A percentile compares a stretch with the other conserved stretches of the same genome.
These are phyloP conservation scores for Ailuropoda melanoleuca DNA, from an alignment of 2,113 vertebrate genomes.

Conservation along the genomic window DNA sequence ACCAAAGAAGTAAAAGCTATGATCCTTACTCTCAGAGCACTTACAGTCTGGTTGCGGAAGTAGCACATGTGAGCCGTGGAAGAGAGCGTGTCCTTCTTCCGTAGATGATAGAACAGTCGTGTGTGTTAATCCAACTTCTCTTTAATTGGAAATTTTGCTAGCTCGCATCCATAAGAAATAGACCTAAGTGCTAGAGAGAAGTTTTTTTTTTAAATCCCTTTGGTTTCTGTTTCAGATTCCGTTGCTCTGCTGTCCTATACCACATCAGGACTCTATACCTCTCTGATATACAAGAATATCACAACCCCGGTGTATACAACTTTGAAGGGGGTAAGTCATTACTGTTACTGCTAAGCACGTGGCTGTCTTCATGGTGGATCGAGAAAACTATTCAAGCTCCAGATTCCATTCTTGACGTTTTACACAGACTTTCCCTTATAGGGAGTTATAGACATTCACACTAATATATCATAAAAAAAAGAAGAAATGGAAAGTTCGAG, in stretches of 20 bases:
- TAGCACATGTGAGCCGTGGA: neutral
- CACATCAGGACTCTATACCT: constrained; percentile 92
- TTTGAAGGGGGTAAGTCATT: constrained; percentile 93
- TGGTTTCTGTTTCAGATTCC: constrained; percentile 85
- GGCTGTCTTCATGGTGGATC: neutral
- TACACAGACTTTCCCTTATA: constrained; percentile 34
- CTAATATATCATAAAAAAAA: constrained; percentile 60
- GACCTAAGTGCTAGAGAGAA: neutral
- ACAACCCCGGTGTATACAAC: constrained; percentile 94
- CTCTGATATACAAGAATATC: constrained; percentile 95
- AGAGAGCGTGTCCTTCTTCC: neutral
- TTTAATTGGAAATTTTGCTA: constrained; percentile 58
- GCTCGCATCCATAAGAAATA: constrained; percentile 17
- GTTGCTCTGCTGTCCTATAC: constrained; percentile 87
- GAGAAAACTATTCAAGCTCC: constrained; percentile 8
- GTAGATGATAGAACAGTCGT: neutral
- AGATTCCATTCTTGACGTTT: constrained; percentile 63
- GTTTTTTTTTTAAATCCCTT: neutral
- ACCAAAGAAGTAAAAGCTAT: neutral
- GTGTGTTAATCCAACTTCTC: neutral
- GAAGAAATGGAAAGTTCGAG: constrained; percentile 62
- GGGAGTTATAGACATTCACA: constrained; percentile 38
- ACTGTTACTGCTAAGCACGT: constrained; percentile 38
- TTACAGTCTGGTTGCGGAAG: neutral
- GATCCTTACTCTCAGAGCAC: neutral